Evolutionary conservation across 1,140 invertebrate species (phyloP), one percentile per base, ranked within the genome.

Genomic region (Pseudomyrmex pallidus): DNA sequence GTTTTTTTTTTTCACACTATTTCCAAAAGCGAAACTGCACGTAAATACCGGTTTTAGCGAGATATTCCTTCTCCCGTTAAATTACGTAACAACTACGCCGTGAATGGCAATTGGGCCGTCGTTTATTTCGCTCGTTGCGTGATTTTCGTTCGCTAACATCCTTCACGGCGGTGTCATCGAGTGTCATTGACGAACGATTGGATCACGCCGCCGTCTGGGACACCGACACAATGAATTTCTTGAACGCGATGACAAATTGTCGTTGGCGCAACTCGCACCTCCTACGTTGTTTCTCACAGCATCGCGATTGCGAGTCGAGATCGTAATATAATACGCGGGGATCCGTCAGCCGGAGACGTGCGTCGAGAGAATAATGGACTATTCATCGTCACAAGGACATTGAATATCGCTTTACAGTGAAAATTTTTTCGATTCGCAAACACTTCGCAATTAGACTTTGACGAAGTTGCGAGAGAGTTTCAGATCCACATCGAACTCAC

Each of bases 131-230:
- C 59, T 50, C 46, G 48, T 48, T 61, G 61, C 57, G 13, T 15
- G 44, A 35, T 56, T 52, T 77, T 66, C 20, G 66, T 54, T 67
- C n/a, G 0, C 35, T 44, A 67, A 54, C 62, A 67, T 77, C 59
- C 62, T 77, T 52, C 48, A 67, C 22, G 0, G 48, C 4, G 44
- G 8, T 25, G 64, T 56, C 64, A 25, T 78, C 35, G 76, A 17
- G 46, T 67, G 82, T 77, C 73, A 35, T 83, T 66, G 63, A 83
- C 72, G 72, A 13, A 76, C 66, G 59, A 76, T 76, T 76, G 74
- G 61, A 35, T 35, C 61, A 76, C 74, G 15, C 22, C 25, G 52
- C 35, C 7, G 46, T 66, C 22, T 35, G 61, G 1, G 22, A 64
- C 20, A 7, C 35, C 35, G 35, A 13, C 17, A 76, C 74, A 76